A percentile compares a stretch with the other conserved stretches of the same genome.
These are phyloP conservation scores for Cariama cristata DNA, from an alignment of 2,113 vertebrate species.

Conservation along the genomic window DNA sequence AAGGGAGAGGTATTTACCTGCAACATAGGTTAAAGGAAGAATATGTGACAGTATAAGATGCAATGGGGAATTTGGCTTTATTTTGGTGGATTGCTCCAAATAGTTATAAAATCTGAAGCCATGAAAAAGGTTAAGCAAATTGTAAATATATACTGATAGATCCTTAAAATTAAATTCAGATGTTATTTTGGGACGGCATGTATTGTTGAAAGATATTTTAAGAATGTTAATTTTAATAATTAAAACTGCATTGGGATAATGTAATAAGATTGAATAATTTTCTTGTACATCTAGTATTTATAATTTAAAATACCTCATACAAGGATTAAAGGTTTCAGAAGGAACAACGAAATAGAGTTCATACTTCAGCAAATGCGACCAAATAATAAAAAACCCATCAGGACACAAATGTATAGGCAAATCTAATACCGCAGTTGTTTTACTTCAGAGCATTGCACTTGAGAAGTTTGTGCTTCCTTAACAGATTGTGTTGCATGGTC, in stretches of 20 bases:
- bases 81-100: background rate
- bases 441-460: background rate
- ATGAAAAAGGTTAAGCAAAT: background rate
- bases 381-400: background rate
- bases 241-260: background rate
- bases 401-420: background rate
- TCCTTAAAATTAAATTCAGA: background rate
- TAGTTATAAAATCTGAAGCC: background rate
- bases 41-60: background rate
- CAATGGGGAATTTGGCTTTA: accelerated
- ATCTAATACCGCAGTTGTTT: background rate
- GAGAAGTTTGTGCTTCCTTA: background rate
- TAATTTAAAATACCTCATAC: background rate
- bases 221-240: background rate
- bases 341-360: background rate
- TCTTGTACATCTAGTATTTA: background rate
- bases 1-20: background rate
- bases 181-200: background rate
- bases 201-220: background rate
- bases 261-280: background rate
- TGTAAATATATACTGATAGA: background rate
- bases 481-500: background rate
- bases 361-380: background rate
- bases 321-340: background rate
- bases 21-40: background rate